Evolutionary conservation across 1,140 invertebrate species (phyloP), one percentile per base, ranked within the genome.

Genomic region (Aphelinus atriplicis): DNA sequence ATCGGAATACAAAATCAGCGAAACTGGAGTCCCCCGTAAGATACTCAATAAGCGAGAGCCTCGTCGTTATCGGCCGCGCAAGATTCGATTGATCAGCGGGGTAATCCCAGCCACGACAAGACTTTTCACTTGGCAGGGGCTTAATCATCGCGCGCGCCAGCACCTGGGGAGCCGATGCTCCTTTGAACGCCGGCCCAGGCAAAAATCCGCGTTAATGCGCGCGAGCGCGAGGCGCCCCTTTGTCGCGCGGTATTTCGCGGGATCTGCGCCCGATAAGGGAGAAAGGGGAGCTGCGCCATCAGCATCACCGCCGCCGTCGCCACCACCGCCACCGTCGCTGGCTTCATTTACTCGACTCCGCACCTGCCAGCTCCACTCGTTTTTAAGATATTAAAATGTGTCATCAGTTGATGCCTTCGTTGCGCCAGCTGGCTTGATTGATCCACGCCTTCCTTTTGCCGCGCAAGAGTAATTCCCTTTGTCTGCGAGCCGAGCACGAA

Each of bases 351-450:
- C 55, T 72, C 26, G 26, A 26, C n/a, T 51, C 46, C 53, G 65
- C 61, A 70, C 73, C 70, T 76, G 68, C n/a, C 65, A 53, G 74
- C 72, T 62, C 56, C 71, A 77, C 77, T 71, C 73, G 70, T 80
- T 85, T 86, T 86, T 86, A 86, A 85, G 84, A 85, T 86, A 86
- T 86, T 86, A 86, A 86, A 86, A 86, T 85, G 80, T 84, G 84
- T 84, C 85, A 86, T 86, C 84, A 83, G 82, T 80, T 84, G 82
- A 85, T 85, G 83, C 78, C 83, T 84, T 84, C 80, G 81, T 84
- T 86, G 84, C 78, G 67, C 61, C 77, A 75, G 76, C 78, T 77
- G 78, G 82, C 82, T 83, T 86, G 83, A 73, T 77, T 61, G 71
- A 77, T 77, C 68, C 68, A 26, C 62, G 47, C 48, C 53, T 70